Percentiles rank a stretch among this genome's conserved stretches.
Conservation (phyloP, 2,888 invertebrate species). For the Polyommatus icarus region DNA sequence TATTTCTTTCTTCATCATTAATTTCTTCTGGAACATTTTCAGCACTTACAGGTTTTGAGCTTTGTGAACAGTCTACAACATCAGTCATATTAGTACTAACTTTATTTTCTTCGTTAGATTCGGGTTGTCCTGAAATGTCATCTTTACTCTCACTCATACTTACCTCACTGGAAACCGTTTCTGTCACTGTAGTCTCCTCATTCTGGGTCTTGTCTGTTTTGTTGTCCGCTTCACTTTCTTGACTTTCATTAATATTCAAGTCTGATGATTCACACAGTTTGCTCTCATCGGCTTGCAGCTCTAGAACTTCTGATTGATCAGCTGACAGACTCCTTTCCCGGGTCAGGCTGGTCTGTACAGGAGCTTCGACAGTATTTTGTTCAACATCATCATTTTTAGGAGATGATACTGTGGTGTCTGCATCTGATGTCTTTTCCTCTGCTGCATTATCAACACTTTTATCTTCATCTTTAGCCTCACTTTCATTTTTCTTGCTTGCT, state of each 20-base stretch:
- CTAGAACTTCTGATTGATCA: constrained; percentile 67
- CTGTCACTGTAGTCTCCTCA: constrained; percentile 34
- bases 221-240: constrained; percentile 38
- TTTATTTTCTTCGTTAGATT: constrained; percentile 53
- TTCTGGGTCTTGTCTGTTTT: neutral
- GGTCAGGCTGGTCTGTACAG: neutral
- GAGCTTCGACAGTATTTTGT: constrained; percentile 23
- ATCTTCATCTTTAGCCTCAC: constrained; percentile 23
- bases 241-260: constrained; percentile 51
- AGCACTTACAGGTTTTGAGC: constrained; percentile 42
- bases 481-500: constrained; percentile 3
- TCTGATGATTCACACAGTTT: constrained; percentile 58
- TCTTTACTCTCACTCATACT: constrained; percentile 65
- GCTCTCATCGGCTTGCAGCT: constrained; percentile 65
- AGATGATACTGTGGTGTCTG: constrained; percentile 51
- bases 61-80: constrained; percentile 66
- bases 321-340: constrained; percentile 53
- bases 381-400: constrained; percentile 45
- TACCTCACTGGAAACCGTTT: constrained; percentile 55
- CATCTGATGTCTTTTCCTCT: constrained; percentile 39
- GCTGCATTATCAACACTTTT: neutral
- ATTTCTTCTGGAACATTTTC: constrained; percentile 32
- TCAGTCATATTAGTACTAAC: constrained; percentile 62
- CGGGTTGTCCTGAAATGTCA: constrained; percentile 54
- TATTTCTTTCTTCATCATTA: constrained; percentile 39